phyloP scores from a whole-genome alignment of 1,140 invertebrate species.

The Brachionus manjavacas region DNA sequence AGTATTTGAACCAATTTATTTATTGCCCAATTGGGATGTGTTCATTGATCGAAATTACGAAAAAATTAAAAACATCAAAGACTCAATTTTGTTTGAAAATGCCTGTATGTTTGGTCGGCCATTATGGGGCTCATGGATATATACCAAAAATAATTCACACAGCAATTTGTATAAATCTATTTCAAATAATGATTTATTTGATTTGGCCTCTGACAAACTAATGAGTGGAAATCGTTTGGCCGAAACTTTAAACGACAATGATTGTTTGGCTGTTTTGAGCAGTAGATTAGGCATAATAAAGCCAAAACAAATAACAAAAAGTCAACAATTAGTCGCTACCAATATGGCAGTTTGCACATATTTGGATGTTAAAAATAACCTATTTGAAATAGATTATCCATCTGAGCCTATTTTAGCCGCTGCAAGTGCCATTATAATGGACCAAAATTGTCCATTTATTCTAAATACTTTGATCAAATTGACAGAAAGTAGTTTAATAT shows the following conservation, averaged over 20 bases:
- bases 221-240: background rate
- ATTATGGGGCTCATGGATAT: background rate
- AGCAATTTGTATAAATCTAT: background rate
- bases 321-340: background rate
- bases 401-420: background rate
- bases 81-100: background rate
- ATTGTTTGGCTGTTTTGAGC: background rate
- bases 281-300: background rate
- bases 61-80: background rate
- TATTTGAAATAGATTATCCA: constrained; percentile 17
- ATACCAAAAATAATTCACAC: background rate
- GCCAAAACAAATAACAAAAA: background rate
- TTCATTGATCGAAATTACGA: background rate
- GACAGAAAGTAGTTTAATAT: background rate
- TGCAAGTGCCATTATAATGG: background rate
- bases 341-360: background rate
- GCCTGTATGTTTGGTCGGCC: background rate
- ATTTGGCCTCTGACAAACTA: background rate
- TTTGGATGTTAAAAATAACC: background rate
- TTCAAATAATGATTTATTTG: background rate
- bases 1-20: constrained; percentile 21
- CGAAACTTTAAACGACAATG: background rate
- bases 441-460: background rate
- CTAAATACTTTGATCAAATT: background rate
- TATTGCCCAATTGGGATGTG: constrained; percentile 4